Conservation (phyloP, 2,797 vertebrate genomes). For the Balearica regulorum region DNA sequence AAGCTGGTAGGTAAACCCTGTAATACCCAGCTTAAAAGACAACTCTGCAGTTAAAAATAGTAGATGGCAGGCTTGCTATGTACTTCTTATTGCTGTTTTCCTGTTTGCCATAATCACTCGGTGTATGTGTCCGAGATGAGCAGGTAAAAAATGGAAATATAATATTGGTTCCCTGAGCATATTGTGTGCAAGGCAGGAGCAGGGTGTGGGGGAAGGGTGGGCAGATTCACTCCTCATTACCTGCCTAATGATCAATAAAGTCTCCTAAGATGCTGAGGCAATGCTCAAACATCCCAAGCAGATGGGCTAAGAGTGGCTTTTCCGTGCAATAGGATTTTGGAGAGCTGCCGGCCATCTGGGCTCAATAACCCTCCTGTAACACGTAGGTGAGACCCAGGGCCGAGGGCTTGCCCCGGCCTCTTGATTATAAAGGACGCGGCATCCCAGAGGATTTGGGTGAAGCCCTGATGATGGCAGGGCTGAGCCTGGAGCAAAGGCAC, state of each 20-base stretch:
- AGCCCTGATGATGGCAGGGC: background rate
- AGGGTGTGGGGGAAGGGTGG: too few relatives aligned
- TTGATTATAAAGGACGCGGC: background rate
- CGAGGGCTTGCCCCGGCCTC: background rate
- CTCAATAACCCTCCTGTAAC: background rate
- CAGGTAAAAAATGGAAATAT: background rate
- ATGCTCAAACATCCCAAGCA: background rate
- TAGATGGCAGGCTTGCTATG: background rate
- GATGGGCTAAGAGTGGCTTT: background rate
- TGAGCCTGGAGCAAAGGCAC: background rate
- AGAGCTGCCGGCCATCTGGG: background rate
- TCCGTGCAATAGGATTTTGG: background rate
- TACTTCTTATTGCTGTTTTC: background rate
- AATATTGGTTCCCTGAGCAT: background rate
- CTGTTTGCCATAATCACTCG: background rate
- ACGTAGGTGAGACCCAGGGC: background rate
- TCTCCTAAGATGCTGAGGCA: background rate
- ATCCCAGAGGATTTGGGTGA: background rate
- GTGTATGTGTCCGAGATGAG: background rate
- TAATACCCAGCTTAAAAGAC: constrained; percentile 36
- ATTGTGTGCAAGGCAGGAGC: background rate
- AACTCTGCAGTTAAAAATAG: background rate
- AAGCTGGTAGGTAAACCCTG: constrained; percentile 22
- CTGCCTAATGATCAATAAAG: background rate
- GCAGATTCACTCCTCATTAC: background rate